Base-by-base conservation (phyloP, 2,888 invertebrate genomes). In the Sacculina carcini region DNA sequence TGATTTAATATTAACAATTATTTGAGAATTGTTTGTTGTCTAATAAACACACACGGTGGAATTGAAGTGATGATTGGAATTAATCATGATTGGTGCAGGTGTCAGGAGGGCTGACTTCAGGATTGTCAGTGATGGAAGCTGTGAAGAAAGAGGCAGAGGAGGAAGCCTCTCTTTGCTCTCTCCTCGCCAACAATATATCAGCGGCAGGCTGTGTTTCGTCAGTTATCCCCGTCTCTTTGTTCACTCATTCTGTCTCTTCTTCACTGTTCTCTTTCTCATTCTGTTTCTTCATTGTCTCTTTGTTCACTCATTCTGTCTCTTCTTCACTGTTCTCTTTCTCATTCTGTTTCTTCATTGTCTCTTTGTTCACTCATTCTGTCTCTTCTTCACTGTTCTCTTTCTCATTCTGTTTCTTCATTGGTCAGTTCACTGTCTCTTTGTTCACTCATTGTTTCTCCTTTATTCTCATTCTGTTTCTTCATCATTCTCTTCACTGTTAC, bases 131-230 rank as follows among this genome's bases (percentile, higher is more conserved):
- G 54, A 69, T 79, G 59, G 85, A 90, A 67, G 90, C 90, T 49
- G 85, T 85, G 32, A 74, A 80, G 58, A 90, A 90, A 64, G 92
- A 94, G 66, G 87, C 89, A 5, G 80, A 79, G 58, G 92, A 92
- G 65, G 92, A 94, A 64, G 92, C 90, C 24, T 85, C 85, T 36
- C 78, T 94, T 60, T 78, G 85, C 58, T 72, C 74, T 53, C 74
- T 79, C 62, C 70, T 87, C 55, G 75, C 83, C 52, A 75, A 76
- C 58, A 78, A 78, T 59, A 67, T 86, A 55, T 75, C 75, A 56
- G 76, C 81, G 55, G 77, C 76, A 48, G 85, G 85, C 51, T 77
- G 79, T 66, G 79, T 87, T 56, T 85, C 84, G 76, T 82, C 69
- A 66, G 70, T 68, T 42, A 23, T 52, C 48, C 29, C 42, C 21